Base-by-base conservation (phyloP, 2,797 vertebrate genomes). In the Peromyscus nudipes region DNA sequence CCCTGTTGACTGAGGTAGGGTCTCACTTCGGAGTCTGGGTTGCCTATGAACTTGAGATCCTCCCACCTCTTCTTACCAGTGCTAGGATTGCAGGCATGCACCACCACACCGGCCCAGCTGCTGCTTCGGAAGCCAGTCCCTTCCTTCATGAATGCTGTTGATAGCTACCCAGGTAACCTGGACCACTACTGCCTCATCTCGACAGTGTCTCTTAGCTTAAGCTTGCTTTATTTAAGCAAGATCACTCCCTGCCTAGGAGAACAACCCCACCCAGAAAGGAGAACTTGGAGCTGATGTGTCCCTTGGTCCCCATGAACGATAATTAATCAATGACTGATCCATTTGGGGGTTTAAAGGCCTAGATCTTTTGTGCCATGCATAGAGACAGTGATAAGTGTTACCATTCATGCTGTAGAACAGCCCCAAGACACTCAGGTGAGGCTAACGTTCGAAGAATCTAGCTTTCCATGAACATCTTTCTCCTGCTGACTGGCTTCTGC, bases 131-230 rank as follows among this genome's bases (percentile, higher is more conserved):
- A 31, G 67, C 25, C 25, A 71, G 52, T 16, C 71, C 27, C 43
- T 95, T n/a, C 2, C 52, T 95, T n/a, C 2, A 1, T 9, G 37
- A 91, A 37, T n/a, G 55, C 62, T 52, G 9, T 2, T 46, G 60
- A 31, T 8, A 29, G 62, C n/a, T 21, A 55, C 81, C 65, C 57
- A 57, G 69, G 9, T 65, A 40, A 16, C 79, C 7, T 23, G 62
- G 67, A 37, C 31, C 0, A 4, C 16, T 1, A 5, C 16, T 1
- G 34, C 2, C 4, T 52, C 29, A 6, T 65, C 14, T 57, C 40
- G 75, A 55, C 0, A 43, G 17, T 6, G 31, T 73, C 75, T 83
- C 71, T 10, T 21, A n/a, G 60, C 52, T 55, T 93, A 80, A 55
- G 73, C 76, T 57, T 87, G 34, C 76, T 52, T 77, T n/a, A 75